Conservation (phyloP, 2,888 invertebrate genomes). For the Mythimna albipuncta region DNA sequence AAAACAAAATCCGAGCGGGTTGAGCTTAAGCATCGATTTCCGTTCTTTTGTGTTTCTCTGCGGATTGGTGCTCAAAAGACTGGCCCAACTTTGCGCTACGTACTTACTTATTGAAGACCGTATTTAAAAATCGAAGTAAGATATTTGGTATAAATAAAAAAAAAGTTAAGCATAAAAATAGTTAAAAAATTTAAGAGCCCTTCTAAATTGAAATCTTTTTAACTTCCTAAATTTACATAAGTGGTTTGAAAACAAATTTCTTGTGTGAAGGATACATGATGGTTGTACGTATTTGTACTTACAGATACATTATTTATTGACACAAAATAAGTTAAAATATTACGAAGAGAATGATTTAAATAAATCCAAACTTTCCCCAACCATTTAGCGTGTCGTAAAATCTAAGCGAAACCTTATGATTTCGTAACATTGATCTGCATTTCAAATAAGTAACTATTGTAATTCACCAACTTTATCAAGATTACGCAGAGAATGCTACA, state of each 20-base stretch:
- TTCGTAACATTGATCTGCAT: slow-evolving; percentile 35
- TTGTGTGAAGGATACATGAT: no score
- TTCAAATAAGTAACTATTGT: slow-evolving; percentile 35
- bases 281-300: no score
- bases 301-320: no score
- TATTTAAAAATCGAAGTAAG: slow-evolving; percentile 13
- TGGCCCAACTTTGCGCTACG: slow-evolving; percentile 27
- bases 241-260: neutral
- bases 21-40: slow-evolving; percentile 82
- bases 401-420: slow-evolving; percentile 15
- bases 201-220: no score
- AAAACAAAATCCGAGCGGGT: slow-evolving; percentile 81
- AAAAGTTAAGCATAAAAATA: neutral
- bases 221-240: no score
- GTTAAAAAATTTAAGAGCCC: neutral
- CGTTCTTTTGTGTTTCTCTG: slow-evolving; percentile 77
- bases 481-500: slow-evolving; percentile 40
- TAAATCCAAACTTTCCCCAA: slow-evolving; percentile 7
- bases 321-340: no score
- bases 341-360: neutral
- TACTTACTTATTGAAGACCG: slow-evolving; percentile 11
- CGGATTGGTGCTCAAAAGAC: slow-evolving; percentile 51
- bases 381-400: neutral
- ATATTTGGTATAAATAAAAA: neutral
- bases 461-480: slow-evolving; percentile 34